Evolutionary conservation across 2,797 vertebrate species (phyloP), one percentile per base, ranked within the genome.

Genomic region (Psittacula echo): DNA sequence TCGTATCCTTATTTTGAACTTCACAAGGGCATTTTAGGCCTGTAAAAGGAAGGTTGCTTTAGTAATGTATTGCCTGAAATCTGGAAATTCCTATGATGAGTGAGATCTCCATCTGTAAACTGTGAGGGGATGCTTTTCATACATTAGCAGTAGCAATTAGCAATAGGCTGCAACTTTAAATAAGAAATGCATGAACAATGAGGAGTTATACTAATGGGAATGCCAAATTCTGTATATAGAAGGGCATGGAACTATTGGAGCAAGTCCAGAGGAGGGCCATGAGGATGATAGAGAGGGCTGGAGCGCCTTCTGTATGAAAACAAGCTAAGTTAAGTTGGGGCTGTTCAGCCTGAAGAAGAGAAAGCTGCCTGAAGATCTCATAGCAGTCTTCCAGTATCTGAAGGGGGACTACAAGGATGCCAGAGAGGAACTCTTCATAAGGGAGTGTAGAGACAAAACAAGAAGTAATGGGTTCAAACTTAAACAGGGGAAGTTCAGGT

Each of bases 11-110:
- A 13, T 39, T 71, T 71, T 47, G 61, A 87, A 62, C 5, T 10
- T 14, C 6, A 30, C 2, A 10, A 34, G 11, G 41, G 72, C 62
- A 29, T 13, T 39, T 62, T n/a, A 44, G 23, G 26, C 19, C 16
- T 37, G 9, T 39, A 26, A 61, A 65, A 58, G 18, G 23, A 65
- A 37, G 21, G 14, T 27, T 67, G 19, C n/a, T 78, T 81, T 17
- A 82, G 65, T 18, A 27, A 15, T 37, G 11, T 29, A 37, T 22
- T 23, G 10, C 20, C 22, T 81, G 39, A 75, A 62, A 67, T 13
- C 2, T 71, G 21, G 5, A 16, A 15, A 11, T 30, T 80, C 32
- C 32, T 72, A 2, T 17, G 8, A 4, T 0, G 2, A 45, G 7
- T 66, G 29, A 37, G 12, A 24, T 50, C 48, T 12, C 27, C 30